Evolutionary conservation across 2,888 invertebrate species (phyloP).

Genomic region (Dione vanillae): DNA sequence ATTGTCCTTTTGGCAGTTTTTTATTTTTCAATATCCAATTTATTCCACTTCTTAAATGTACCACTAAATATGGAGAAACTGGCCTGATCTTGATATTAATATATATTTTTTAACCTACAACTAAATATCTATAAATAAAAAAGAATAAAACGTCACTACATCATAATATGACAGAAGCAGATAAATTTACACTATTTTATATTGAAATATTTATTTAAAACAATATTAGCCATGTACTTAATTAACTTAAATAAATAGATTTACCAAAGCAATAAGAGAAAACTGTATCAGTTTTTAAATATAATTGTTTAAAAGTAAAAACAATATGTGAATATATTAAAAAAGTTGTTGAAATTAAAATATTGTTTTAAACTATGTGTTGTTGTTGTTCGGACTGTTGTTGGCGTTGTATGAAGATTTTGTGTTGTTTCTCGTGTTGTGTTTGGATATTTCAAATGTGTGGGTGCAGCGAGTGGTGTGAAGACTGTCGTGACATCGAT

Average conservation of each 20-base stretch:
- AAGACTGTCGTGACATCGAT: conserved; percentile 32
- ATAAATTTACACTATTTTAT: background rate
- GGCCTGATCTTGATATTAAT: too few species aligned
- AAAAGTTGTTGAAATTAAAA: background rate
- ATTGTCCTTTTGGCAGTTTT: too few species aligned
- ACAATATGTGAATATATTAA: background rate
- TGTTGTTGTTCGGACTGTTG: conserved; percentile 54
- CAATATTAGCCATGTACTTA: background rate
- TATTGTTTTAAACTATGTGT: conserved; percentile 52
- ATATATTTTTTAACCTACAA: too few species aligned
- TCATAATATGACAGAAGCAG: background rate
- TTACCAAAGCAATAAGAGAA: background rate
- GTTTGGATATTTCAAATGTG: conserved; percentile 53
- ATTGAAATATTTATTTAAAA: background rate
- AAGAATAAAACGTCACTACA: background rate
- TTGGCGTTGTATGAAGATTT: conserved; percentile 50
- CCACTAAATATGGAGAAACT: too few species aligned
- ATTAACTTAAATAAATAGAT: background rate
- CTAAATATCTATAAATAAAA: background rate
- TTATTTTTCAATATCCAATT: too few species aligned
- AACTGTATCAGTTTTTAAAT: background rate
- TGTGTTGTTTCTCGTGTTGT: conserved; percentile 48
- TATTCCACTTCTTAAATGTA: too few species aligned
- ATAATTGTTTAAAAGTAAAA: background rate
- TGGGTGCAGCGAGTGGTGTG: conserved; percentile 53